phyloP scores from a whole-genome alignment of 2,888 invertebrate species.

The Sarcophaga caerulescens region DNA sequence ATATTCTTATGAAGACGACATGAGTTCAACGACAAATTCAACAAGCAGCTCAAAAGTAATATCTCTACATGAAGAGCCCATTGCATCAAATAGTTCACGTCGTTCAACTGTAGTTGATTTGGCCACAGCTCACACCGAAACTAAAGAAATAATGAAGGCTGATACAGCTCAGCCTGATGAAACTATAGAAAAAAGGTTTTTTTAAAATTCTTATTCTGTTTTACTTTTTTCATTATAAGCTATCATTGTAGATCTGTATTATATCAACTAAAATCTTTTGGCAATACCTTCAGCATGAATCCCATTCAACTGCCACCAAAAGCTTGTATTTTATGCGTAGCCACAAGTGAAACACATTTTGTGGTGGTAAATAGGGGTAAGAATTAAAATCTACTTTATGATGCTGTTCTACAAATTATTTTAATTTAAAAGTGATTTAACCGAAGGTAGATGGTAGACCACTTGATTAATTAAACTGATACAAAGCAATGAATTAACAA shows the following conservation, averaged over 20 bases:
- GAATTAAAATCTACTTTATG: no score
- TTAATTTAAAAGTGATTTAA: no score
- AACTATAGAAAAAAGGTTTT: slow-evolving; percentile 76
- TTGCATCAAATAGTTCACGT: slow-evolving; percentile 46
- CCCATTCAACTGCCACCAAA: slow-evolving; percentile 84
- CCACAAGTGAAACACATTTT: slow-evolving; percentile 84
- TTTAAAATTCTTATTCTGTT: not conserved
- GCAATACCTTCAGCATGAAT: slow-evolving; percentile 81
- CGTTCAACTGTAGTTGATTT: slow-evolving; percentile 64
- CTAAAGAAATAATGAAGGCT: slow-evolving; percentile 79
- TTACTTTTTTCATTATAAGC: not conserved
- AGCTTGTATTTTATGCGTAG: slow-evolving; percentile 82
- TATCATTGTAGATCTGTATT: slow-evolving; percentile 81
- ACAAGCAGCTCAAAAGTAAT: slow-evolving; percentile 66
- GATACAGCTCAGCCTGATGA: slow-evolving; percentile 78
- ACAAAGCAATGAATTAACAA: no score
- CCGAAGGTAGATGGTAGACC: no score
- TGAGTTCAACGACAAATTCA: slow-evolving; percentile 67
- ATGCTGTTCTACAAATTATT: no score
- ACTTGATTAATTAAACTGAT: not conserved
- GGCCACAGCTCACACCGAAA: slow-evolving; percentile 78
- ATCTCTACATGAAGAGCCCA: slow-evolving; percentile 52
- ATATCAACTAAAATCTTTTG: slow-evolving; percentile 83
- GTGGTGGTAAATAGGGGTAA: slow-evolving; percentile 83
- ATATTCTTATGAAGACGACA: slow-evolving; percentile 77